Conservation (phyloP, 2,113 vertebrate genomes). For the Cardinalis cardinalis region DNA sequence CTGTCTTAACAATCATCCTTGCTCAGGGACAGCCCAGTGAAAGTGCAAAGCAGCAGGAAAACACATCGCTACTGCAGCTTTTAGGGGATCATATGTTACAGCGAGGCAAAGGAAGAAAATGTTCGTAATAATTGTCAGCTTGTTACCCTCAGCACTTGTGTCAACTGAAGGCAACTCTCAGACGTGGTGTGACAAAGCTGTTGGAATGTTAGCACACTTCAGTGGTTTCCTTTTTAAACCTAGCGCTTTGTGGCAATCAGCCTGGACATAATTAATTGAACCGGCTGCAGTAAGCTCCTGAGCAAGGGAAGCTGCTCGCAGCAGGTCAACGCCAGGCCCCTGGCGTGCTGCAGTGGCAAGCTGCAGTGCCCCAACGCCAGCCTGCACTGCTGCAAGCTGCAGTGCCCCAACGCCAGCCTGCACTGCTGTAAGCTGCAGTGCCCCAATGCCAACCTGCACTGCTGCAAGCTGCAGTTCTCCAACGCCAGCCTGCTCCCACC, state of each 20-base stretch:
- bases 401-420: rapidly evolving
- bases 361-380: rapidly evolving
- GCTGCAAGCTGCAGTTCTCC: not conserved
- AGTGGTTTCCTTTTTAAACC: not conserved
- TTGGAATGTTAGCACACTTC: not conserved
- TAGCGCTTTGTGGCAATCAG: not conserved
- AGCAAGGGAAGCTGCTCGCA: not conserved
- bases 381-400: not conserved
- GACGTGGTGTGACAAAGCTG: not conserved
- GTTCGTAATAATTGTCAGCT: not conserved
- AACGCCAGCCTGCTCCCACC: rapidly evolving
- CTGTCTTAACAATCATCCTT: not conserved
- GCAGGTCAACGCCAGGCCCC: rapidly evolving
- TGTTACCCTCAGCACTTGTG: not conserved
- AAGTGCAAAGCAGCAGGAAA: not conserved
- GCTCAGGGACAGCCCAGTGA: not conserved
- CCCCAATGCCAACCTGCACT: rapidly evolving
- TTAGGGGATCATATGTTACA: not conserved
- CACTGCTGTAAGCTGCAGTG: not conserved
- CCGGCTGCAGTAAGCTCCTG: not conserved
- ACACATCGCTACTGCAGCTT: not conserved
- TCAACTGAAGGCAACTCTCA: not conserved
- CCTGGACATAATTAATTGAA: not conserved
- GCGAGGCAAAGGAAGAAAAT: not conserved
- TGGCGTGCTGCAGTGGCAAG: not conserved